A percentile compares a stretch with the other conserved stretches of the same genome.
Conservation (phyloP, 2,113 vertebrate genomes). For the Oreochromis tanganicae region DNA sequence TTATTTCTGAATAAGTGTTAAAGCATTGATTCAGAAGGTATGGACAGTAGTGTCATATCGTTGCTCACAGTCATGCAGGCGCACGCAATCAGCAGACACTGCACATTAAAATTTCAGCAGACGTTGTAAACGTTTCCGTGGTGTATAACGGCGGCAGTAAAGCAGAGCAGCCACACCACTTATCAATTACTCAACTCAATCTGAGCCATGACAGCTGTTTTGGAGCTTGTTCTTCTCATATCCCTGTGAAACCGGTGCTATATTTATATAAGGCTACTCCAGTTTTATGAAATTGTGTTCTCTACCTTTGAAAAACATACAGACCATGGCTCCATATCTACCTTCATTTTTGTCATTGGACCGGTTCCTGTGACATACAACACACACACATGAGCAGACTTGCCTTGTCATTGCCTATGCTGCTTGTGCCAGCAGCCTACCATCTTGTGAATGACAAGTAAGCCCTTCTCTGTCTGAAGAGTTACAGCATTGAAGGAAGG, state of each 20-base stretch:
- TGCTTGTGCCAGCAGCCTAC: slow-evolving; percentile 32
- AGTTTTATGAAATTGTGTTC: slow-evolving; percentile 52
- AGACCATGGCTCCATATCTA: slow-evolving; percentile 59
- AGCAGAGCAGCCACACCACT: slow-evolving; percentile 19
- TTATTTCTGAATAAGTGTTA: slow-evolving; percentile 48
- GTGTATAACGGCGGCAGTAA: background rate
- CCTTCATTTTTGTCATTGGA: slow-evolving; percentile 64
- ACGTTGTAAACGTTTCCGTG: background rate
- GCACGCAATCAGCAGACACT: slow-evolving; percentile 9
- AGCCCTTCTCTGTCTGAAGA: slow-evolving; percentile 49
- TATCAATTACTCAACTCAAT: slow-evolving; percentile 46
- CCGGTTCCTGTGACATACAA: slow-evolving; percentile 59
- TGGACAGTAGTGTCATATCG: background rate
- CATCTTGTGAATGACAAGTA: slow-evolving; percentile 56
- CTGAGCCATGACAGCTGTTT: slow-evolving; percentile 60
- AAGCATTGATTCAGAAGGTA: slow-evolving; percentile 3
- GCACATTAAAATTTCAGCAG: slow-evolving; percentile 1
- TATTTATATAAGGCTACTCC: slow-evolving; percentile 64
- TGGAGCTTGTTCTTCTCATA: slow-evolving; percentile 32
- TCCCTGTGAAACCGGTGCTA: slow-evolving; percentile 68
- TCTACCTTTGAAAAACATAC: slow-evolving; percentile 36
- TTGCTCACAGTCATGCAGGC: background rate
- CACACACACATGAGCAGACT: slow-evolving; percentile 21
- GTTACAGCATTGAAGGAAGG: background rate
- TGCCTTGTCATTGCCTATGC: slow-evolving; percentile 50